These are phyloP conservation scores for Dicycla oo DNA, from an alignment of 2,888 invertebrate species.

Conservation along the genomic window DNA sequence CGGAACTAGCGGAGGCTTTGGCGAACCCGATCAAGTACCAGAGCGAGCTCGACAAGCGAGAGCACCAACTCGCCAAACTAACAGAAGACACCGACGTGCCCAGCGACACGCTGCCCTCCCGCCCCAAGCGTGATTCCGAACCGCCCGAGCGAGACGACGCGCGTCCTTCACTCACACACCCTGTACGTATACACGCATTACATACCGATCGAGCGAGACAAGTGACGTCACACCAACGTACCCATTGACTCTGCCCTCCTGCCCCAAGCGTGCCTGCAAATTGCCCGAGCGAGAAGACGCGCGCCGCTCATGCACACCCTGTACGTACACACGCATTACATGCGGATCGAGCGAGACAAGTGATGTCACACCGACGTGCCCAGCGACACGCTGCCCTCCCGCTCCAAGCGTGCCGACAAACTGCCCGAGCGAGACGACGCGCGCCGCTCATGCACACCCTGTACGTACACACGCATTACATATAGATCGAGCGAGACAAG, in stretches of 20 bases:
- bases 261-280: not conserved
- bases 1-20: conserved; percentile 97
- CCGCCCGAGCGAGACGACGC: conserved; percentile 13
- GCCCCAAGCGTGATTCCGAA: conserved; percentile 29
- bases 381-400: no score
- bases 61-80: conserved; percentile 95
- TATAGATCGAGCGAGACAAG: no score
- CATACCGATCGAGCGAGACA: not conserved
- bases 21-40: conserved; percentile 99
- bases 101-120: conserved; percentile 53
- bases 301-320: no score
- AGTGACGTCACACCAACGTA: conserved; percentile 7
- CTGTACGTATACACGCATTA: conserved; percentile 37
- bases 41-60: conserved; percentile 97
- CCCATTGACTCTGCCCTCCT: not conserved
- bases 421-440: no score
- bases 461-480: no score
- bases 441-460: no score
- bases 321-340: no score
- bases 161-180: not conserved
- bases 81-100: conserved; percentile 93
- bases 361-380: no score
- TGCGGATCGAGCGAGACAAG: no score
- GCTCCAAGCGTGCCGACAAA: no score
- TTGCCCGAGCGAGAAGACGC: no score